Evolutionary conservation across 2,113 vertebrate genomes (phyloP), one percentile per base, ranked within the genome.

Genomic region (Platysteira castanea): DNA sequence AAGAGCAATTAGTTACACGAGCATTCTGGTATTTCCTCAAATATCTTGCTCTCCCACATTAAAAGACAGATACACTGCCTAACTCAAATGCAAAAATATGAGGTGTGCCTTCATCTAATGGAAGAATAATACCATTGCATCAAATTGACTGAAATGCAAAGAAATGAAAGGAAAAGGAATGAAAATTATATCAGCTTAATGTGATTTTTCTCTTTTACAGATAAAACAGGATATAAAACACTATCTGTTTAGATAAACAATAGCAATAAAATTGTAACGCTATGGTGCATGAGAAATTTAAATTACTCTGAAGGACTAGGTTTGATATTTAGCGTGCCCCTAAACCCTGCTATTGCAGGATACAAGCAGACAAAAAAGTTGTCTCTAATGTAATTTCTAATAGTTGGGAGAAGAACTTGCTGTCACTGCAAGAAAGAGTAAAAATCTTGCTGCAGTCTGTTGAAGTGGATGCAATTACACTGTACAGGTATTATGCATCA

Each of bases 1-100:
- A 88, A 90, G 77, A 89, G 41, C 86, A 92, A 84, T 92, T 83
- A 95, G 50, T 82, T 94, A 89, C 6, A 37, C 33, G 94, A 93
- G 44, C 20, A 46, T 75, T 90, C 81, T 70, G 50, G 15, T 90
- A 42, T 92, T 93, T 93, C 24, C 56, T 95, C 39, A 92, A 57
- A 96, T 56, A 26, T n/a, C 84, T 91, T 53, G 91, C 75, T 85
- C 53, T 95, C 27, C 26, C 49, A 92, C 93, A 95, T 86, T 73
- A 93, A 93, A 69, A 65, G 87, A 15, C 44, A 96, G 63, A 92
- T 17, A 3, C 4, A 9, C 9, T 73, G 67, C 31, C 39, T 96
- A 86, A 92, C 76, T 60, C 49, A 87, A 87, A 94, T 31, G 91
- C 30, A 94, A 71, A 89, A 94, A 90, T 75, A 93, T 0, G 0